These are phyloP conservation scores for Misgurnus mizolepis DNA, from an alignment of 2,113 vertebrate genomes.

Conservation along the genomic window DNA sequence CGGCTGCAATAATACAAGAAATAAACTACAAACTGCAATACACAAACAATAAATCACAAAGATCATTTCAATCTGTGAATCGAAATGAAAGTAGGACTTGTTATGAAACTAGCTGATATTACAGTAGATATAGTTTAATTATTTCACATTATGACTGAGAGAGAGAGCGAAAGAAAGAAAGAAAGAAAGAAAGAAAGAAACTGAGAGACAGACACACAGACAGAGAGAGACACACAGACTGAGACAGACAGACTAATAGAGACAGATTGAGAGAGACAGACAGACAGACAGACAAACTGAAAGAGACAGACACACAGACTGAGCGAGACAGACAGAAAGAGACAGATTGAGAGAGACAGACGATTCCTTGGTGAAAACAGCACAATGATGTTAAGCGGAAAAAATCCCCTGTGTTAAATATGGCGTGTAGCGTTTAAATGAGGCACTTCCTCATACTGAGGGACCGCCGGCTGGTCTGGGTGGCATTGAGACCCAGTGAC, in stretches of 20 bases:
- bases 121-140: conserved; percentile 2
- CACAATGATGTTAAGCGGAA: conserved; percentile 26
- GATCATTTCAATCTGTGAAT: background rate
- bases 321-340: conserved; percentile 3
- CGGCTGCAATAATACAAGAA: too few relatives aligned
- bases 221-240: too few relatives aligned
- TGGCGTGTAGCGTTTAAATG: conserved; percentile 74
- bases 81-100: conserved; percentile 47
- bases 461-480: conserved; percentile 77
- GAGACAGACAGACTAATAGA: too few relatives aligned
- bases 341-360: conserved; percentile 57
- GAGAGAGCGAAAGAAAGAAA: too few relatives aligned
- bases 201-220: too few relatives aligned
- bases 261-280: too few relatives aligned
- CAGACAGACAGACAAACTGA: too few relatives aligned
- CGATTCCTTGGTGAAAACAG: conserved; percentile 13
- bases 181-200: too few relatives aligned
- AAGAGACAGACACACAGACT: too few relatives aligned
- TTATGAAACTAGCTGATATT: conserved; percentile 56
- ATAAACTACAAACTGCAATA: too few relatives aligned
- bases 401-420: conserved; percentile 60
- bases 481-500: conserved; percentile 76
- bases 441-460: conserved; percentile 70
- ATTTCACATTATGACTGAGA: background rate
- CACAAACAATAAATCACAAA: too few relatives aligned